Percentiles rank a stretch among this genome's conserved stretches.
These are phyloP conservation scores for Caenorhabditis auriculariae DNA, from an alignment of 2,888 invertebrate genomes.

Conservation along the genomic window DNA sequence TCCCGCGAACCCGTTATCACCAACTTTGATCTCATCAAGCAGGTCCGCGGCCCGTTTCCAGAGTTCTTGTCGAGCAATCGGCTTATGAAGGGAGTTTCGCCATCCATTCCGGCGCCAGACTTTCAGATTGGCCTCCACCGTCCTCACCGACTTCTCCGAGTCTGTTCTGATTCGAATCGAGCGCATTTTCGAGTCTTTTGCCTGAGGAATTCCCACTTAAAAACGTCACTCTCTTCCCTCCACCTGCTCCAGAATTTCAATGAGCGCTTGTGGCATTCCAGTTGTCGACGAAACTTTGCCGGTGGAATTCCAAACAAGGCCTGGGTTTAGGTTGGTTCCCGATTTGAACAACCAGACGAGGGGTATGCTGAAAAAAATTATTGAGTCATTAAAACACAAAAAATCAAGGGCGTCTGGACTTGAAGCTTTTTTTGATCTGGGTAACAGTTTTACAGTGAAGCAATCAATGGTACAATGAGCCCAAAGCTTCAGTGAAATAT, in stretches of 20 bases:
- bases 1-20: too few relatives aligned
- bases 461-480: too few relatives aligned
- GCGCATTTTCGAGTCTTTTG: too few relatives aligned
- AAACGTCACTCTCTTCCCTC: not conserved
- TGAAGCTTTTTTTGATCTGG: too few relatives aligned
- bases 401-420: too few relatives aligned
- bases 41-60: slow-evolving; percentile 26
- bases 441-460: too few relatives aligned
- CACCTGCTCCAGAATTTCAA: slow-evolving; percentile 12
- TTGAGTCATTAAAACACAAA: too few relatives aligned
- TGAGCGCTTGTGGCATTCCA: slow-evolving; percentile 10
- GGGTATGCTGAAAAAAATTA: slow-evolving; percentile 15
- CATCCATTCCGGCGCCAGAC: slow-evolving; percentile 33
- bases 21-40: too few relatives aligned
- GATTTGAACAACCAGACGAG: slow-evolving; percentile 25
- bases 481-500: too few relatives aligned
- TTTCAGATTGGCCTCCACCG: slow-evolving; percentile 23
- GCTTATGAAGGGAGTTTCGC: slow-evolving; percentile 28
- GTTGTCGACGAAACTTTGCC: not conserved
- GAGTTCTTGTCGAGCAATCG: slow-evolving; percentile 8
- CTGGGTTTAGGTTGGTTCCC: slow-evolving; percentile 17
- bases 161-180: slow-evolving; percentile 25
- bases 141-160: slow-evolving; percentile 22
- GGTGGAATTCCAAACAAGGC: slow-evolving; percentile 10
- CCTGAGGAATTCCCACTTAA: too few relatives aligned